Base-by-base conservation (phyloP, 2,797 vertebrate species). In the Gymnoscopelus braueri region DNA sequence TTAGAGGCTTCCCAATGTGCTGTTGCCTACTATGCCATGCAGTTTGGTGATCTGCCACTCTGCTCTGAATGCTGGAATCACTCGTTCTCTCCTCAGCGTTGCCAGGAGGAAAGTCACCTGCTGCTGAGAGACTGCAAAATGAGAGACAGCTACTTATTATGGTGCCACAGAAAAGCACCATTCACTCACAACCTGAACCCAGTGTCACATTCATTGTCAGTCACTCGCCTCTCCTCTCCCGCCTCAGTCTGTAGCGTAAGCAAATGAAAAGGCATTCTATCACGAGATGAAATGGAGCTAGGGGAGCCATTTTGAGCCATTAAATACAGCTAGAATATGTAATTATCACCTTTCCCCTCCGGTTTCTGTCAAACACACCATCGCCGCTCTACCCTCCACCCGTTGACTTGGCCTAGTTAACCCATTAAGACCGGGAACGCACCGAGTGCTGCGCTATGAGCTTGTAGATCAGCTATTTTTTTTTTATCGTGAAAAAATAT, bases 11-110 rank as follows among this genome's bases (percentile, higher is more conserved):
- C 86, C 63, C 73, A 77, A 73, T 78, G 83, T 77, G 49, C 71
- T 54, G 76, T 83, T 77, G 80, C 89, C 90, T 89, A 91, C 88
- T 44, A 44, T 44, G 81, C 88, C 88, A 61, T 68, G 80, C 82
- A 62, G 74, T 91, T 92, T 90, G 85, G 77, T 88, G 86, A 84
- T 85, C 83, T 76, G 75, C 75, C 81, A 82, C 80, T 82, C 73
- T 66, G 74, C 61, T 76, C 63, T 74, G 65, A 76, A 56, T 64
- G 65, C 77, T 79, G 69, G 70, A 79, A 78, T 81, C 70, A 52
- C 23, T 19, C 10, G 13, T 48, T 39, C 5, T 39, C 76, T 70
- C 69, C 24, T 72, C 51, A 68, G 65, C 63, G 49, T 48, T 24
- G 55, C 68, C 68, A n/a, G 71, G 77, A n/a, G 71, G 77, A 47